Evolutionary conservation across 30 jellyfish, hydroid and myxozoan genomes (phyloP).

Genomic region (Aurelia sp.): DNA sequence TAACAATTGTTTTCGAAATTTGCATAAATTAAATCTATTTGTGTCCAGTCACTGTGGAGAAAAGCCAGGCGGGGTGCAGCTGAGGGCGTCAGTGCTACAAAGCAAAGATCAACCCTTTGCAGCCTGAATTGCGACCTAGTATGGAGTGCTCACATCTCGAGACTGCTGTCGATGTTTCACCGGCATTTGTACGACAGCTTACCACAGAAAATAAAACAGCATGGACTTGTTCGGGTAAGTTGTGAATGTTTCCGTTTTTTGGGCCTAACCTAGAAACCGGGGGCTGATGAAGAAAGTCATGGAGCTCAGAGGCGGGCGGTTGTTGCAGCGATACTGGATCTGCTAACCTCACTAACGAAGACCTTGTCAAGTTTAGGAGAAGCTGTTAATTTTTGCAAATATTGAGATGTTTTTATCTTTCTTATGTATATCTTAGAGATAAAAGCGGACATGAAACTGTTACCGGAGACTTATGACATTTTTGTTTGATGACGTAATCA

Average conservation of each 20-base stretch:
- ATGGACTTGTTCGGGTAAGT: conserved; percentile 90
- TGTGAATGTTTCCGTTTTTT: not conserved
- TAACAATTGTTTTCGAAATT: not conserved
- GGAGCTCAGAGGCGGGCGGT: too few species aligned
- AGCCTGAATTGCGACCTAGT: not conserved
- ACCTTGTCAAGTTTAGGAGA: too few species aligned
- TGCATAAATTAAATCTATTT: not conserved
- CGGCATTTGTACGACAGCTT: conserved; percentile 78
- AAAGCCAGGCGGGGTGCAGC: conserved; percentile 5
- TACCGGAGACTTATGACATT: conserved; percentile 16
- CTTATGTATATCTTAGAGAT: too few species aligned
- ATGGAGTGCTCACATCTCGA: conserved; percentile 94
- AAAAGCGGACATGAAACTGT: too few species aligned
- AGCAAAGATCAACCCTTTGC: not conserved
- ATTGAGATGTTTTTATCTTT: too few species aligned
- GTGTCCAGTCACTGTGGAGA: not conserved
- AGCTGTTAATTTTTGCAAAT: too few species aligned
- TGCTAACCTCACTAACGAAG: too few species aligned
- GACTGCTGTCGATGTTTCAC: conserved; percentile 88
- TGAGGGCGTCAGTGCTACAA: not conserved
- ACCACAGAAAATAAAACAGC: conserved; percentile 68
- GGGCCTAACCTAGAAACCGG: conserved; percentile 12
- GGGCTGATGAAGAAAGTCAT: too few species aligned
- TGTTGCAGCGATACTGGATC: too few species aligned
- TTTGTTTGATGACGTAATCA: conserved; percentile 12